Percentiles rank a stretch among this genome's conserved stretches.
These are phyloP conservation scores for Anisognathus igniventris DNA, from an alignment of 2,797 vertebrate species.

Conservation along the genomic window DNA sequence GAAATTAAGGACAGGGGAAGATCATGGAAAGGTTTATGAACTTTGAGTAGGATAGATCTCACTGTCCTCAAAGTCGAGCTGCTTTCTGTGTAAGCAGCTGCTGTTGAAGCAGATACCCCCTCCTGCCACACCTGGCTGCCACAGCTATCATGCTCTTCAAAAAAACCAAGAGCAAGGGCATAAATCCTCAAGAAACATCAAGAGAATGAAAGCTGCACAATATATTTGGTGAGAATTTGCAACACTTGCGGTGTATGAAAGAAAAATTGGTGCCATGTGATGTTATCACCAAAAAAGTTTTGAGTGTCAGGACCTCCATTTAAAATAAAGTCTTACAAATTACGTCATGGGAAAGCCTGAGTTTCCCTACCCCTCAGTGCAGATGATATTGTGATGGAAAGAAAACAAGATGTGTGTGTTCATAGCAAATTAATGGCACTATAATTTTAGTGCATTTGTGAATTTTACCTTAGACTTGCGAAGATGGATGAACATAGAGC, in stretches of 20 bases:
- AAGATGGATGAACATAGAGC: background rate
- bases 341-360: background rate
- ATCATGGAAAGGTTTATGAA: background rate
- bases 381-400: background rate
- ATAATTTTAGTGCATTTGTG: background rate
- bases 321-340: background rate
- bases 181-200: background rate
- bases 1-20: background rate
- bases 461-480: background rate
- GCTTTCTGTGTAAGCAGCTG: background rate
- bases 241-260: background rate
- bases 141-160: rapidly evolving
- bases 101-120: rapidly evolving
- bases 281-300: background rate
- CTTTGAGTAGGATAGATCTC: background rate
- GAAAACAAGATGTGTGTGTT: background rate
- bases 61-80: background rate
- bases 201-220: background rate
- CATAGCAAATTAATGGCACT: background rate
- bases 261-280: background rate
- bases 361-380: background rate
- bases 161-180: background rate
- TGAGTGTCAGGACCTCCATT: background rate
- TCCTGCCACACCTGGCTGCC: background rate
- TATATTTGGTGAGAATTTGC: background rate